phyloP scores from a whole-genome alignment of 2,113 vertebrate species.

The Oncorhynchus nerka region DNA sequence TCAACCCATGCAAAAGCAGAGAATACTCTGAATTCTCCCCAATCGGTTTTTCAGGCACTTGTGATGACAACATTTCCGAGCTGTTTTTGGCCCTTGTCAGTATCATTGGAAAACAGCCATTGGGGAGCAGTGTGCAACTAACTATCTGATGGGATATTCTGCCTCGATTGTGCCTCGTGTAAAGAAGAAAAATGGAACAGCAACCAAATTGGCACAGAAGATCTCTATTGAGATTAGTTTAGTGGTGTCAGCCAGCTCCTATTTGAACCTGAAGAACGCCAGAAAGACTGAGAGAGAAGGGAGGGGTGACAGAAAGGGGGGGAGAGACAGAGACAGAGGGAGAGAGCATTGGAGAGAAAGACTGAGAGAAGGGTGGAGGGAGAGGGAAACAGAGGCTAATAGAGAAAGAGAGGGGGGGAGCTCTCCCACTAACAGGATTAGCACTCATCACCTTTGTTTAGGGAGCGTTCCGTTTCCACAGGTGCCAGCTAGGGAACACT shows the following conservation, averaged over 20 bases:
- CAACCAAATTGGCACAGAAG: conserved; percentile 44
- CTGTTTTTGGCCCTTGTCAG: conserved; percentile 44
- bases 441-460: not conserved
- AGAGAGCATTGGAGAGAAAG: conserved; percentile 7
- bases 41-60: conserved; percentile 15
- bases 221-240: conserved; percentile 55
- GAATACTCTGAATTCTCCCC: conserved; percentile 43
- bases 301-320: not conserved
- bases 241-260: conserved; percentile 37
- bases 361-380: conserved; percentile 1
- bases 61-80: conserved; percentile 37
- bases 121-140: conserved; percentile 24
- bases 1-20: conserved; percentile 54
- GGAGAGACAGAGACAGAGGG: conserved; percentile 13
- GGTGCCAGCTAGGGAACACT: not conserved
- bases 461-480: not conserved
- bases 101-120: conserved; percentile 47
- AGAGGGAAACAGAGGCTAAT: not conserved
- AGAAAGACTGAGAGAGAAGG: not conserved
- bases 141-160: conserved; percentile 49
- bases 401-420: not conserved
- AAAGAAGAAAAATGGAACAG: conserved; percentile 48
- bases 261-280: conserved; percentile 19
- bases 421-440: conserved; percentile 13
- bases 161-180: conserved; percentile 52